These are phyloP conservation scores for Porites evermanni DNA, from an alignment of 92 coral and sea anemone species.

Conservation along the genomic window DNA sequence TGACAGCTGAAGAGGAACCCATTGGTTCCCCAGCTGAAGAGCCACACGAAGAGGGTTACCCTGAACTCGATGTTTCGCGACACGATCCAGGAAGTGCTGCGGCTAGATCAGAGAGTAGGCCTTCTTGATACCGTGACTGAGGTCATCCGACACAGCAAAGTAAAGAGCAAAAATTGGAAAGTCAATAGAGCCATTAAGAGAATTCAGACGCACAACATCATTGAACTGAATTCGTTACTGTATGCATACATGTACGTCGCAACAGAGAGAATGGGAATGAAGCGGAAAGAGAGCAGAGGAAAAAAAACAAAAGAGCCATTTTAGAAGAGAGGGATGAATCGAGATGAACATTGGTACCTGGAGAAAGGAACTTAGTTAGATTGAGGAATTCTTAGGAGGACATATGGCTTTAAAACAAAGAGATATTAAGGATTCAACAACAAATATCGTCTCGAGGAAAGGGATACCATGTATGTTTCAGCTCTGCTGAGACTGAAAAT, in stretches of 20 bases:
- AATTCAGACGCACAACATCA: too few relatives aligned
- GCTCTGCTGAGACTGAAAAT: constrained; percentile 25
- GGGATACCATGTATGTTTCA: constrained; percentile 33
- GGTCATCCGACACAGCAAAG: constrained; percentile 19
- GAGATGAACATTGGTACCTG: too few relatives aligned
- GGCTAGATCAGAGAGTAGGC: too few relatives aligned
- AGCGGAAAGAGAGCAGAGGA: neutral
- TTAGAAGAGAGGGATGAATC: too few relatives aligned
- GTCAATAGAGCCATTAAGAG: too few relatives aligned
- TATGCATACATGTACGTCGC: too few relatives aligned
- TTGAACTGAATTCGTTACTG: too few relatives aligned
- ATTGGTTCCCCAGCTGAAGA: constrained; percentile 18
- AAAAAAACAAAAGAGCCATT: constrained; percentile 28
- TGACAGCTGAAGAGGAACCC: constrained; percentile 45
- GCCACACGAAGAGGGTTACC: constrained; percentile 15
- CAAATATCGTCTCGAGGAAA: constrained; percentile 36
- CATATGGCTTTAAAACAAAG: neutral
- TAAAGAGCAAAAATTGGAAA: neutral
- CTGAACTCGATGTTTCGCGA: neutral
- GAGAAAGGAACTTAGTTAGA: neutral
- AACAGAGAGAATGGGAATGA: too few relatives aligned
- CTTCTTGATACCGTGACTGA: too few relatives aligned
- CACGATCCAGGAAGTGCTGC: too few relatives aligned
- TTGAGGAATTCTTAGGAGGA: constrained; percentile 21
- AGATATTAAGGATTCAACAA: neutral